These are phyloP conservation scores for Drosophila baimaii DNA, from an alignment of 1,140 invertebrate species.

Conservation along the genomic window DNA sequence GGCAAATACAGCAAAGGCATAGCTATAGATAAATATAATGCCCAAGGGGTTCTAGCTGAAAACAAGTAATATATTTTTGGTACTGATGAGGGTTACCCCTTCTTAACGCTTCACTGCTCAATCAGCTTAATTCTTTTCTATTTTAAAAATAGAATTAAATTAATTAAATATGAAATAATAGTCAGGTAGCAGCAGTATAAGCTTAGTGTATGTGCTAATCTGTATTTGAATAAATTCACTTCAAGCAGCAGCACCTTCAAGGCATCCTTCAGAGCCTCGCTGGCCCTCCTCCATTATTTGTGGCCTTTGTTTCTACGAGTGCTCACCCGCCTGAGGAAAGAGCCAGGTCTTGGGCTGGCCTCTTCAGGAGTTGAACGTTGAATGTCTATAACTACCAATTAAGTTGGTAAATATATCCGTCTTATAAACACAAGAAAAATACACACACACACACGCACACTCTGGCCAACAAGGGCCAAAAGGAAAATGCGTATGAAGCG, in stretches of 20 bases:
- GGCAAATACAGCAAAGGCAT: too few relatives aligned
- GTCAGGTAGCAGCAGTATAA: neutral
- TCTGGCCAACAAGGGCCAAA: constrained; percentile 9
- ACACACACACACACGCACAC: constrained; percentile 5
- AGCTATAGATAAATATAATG: neutral
- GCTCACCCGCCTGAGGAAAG: too few relatives aligned
- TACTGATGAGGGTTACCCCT: too few relatives aligned
- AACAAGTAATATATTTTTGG: too few relatives aligned
- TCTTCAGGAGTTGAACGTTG: constrained; percentile 38
- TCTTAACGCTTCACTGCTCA: too few relatives aligned
- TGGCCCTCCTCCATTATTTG: neutral
- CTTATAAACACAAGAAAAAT: constrained; percentile 55
- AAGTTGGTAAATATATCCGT: constrained; percentile 73
- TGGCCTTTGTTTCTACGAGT: constrained; percentile 28
- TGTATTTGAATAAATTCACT: constrained; percentile 23
- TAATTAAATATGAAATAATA: neutral
- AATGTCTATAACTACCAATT: constrained; percentile 78
- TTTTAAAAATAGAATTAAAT: neutral
- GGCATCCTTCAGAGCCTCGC: constrained; percentile 12
- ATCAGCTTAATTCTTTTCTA: too few relatives aligned
- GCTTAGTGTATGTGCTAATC: neutral
- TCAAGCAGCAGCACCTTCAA: neutral
- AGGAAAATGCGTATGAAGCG: constrained; percentile 68
- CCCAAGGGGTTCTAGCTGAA: neutral
- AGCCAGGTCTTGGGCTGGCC: constrained; percentile 3